Percentiles rank a stretch among this genome's conserved stretches.
Conservation (phyloP, 2,113 vertebrate species). For the Oxygymnocypris stewartii region DNA sequence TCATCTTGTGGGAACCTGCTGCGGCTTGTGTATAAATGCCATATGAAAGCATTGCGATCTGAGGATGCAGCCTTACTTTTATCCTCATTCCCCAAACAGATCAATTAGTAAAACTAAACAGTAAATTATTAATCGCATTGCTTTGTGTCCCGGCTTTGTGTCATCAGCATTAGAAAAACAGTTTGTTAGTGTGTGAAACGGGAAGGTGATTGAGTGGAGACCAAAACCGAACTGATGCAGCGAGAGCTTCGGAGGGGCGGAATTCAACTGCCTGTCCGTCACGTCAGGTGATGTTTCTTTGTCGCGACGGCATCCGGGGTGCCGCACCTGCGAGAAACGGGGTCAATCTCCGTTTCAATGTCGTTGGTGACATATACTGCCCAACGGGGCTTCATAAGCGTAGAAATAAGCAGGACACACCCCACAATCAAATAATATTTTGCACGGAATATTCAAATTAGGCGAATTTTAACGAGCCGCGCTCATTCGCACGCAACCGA, state of each 20-base stretch:
- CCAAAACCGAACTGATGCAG: conserved; percentile 74
- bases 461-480: conserved; percentile 98
- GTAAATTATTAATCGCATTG: conserved; percentile 81
- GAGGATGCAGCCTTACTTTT: conserved; percentile 75
- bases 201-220: conserved; percentile 72
- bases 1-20: conserved; percentile 76
- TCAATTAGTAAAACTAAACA: conserved; percentile 82
- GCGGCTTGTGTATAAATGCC: conserved; percentile 80
- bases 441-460: conserved; percentile 98
- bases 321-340: conserved; percentile 71
- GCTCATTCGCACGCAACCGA: conserved; percentile 14
- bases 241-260: conserved; percentile 69
- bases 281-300: conserved; percentile 62
- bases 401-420: conserved; percentile 82
- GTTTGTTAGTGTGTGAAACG: conserved; percentile 71
- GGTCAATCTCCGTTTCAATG: conserved; percentile 85
- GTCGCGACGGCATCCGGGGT: conserved; percentile 1
- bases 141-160: conserved; percentile 74
- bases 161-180: conserved; percentile 76
- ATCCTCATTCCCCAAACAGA: conserved; percentile 79
- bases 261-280: conserved; percentile 74
- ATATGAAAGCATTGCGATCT: conserved; percentile 76
- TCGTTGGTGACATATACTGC: conserved; percentile 88
- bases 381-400: conserved; percentile 61
- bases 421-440: conserved; percentile 96